Evolutionary conservation across 2,888 invertebrate genomes (phyloP), one percentile per base, ranked within the genome.

Genomic region (Steromphala cineraria): DNA sequence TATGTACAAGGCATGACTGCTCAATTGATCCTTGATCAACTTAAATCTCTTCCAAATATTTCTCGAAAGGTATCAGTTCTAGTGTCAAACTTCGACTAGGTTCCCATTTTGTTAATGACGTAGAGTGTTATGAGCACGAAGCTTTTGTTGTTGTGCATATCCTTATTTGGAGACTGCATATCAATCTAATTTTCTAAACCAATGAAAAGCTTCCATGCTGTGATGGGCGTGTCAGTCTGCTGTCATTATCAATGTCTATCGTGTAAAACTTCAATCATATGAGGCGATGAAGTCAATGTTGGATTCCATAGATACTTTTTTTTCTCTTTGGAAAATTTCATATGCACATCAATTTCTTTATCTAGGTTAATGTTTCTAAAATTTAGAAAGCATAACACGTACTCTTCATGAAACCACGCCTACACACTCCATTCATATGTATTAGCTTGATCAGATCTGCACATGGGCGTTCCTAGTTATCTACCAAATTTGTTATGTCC

Each of bases 61-160:
- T 76, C 83, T 83, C 81, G 80, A 81, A 80, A 79, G 76, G 56
- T 75, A 31, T 78, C 75, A 78, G 78, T 71, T 79, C 56, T 82
- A 75, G 76, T 81, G 82, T 81, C 80, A 80, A 67, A 52, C 78
- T 79, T 74, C 74, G 77, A 53, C 76, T 79, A 82, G 80, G 55
- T 75, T 79, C 31, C 83, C 85, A 82, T 83, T 86, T 86, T 82
- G 83, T 81, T 84, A 86, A 88, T 89, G 89, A 87, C 89, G 89
- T 88, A 89, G 89, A 89, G 83, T 89, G 83, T 89, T 89, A 87
- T 89, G 88, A 87, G 84, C 86, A 84, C 85, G 84, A 86, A 84
- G 84, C 85, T 85, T 85, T 87, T 89, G 89, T 89, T 89, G 87
- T 88, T 89, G 89, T 89, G 87, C 79, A 86, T 87, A 87, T 87